Evolutionary conservation across 2,888 invertebrate species (phyloP), one percentile per base, ranked within the genome.

Genomic region (Campoplex nolae): DNA sequence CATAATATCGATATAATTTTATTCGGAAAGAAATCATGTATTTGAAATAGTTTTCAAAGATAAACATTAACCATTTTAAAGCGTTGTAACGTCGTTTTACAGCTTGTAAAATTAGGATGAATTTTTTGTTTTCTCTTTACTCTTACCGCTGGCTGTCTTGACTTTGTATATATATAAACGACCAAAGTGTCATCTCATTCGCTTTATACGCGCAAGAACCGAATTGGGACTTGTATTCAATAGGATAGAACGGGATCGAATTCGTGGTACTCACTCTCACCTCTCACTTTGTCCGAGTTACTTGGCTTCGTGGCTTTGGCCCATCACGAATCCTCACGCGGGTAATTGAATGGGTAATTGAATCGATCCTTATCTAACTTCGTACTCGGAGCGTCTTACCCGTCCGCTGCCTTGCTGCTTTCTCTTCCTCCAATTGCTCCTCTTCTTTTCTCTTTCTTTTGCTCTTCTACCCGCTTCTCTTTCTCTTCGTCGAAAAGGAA

Each of bases 321-420:
- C 88, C 87, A 89, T 89, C 89, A 89, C 88, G 89, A 89, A 88
- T 88, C 87, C 86, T 88, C 85, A 73, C 83, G 86, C 80, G 84
- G 82, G 91, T 92, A 92, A 92, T 92, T 92, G 92, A 92, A 92
- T 91, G 90, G 91, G 90, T 92, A 92, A 92, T 92, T 92, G 92
- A 92, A 92, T 90, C 89, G 92, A 92, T 92, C 89, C 89, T 92
- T 92, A 92, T 92, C 92, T 89, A 81, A 77, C 38, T 83, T 73
- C 54, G 78, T 82, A 48, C 78, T 76, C 84, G 62, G 73, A 51
- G 79, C 76, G 80, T 82, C 77, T 77, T 48, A 75, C 82, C 84
- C 74, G 65, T 78, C 84, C 78, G 70, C 70, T 68, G 73, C 56
- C 35, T 77, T 48, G 73, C 68, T 83, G 32, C 68, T 82, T 82